Evolutionary conservation across 2,888 invertebrate species (phyloP).

Genomic region (Chloroclystis v-ata): DNA sequence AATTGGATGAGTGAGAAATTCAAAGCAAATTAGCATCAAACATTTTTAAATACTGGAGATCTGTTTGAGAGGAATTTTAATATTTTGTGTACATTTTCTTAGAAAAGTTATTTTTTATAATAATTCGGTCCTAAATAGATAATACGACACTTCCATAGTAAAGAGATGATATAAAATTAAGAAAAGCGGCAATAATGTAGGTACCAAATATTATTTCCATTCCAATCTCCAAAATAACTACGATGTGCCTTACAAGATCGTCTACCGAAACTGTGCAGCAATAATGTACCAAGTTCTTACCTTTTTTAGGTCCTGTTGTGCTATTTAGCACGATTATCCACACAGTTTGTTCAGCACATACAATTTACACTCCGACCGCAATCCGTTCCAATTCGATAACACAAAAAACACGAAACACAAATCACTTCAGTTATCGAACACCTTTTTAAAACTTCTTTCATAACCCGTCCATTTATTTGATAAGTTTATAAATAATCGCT

Average conservation of each 20-base stretch:
- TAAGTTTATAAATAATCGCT: constrained; percentile 52
- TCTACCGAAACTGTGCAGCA: not conserved
- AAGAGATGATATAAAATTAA: too few relatives aligned
- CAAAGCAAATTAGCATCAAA: too few relatives aligned
- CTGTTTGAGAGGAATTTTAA: too few relatives aligned
- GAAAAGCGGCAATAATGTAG: too few relatives aligned
- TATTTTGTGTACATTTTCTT: too few relatives aligned
- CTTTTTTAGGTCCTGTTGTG: constrained; percentile 46
- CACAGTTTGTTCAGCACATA: constrained; percentile 63
- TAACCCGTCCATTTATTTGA: constrained; percentile 48
- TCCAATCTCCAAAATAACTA: constrained; percentile 9
- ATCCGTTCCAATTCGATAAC: constrained; percentile 50
- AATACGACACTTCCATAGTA: too few relatives aligned
- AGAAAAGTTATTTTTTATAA: too few relatives aligned
- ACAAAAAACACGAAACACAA: constrained; percentile 44
- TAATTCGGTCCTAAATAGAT: too few relatives aligned
- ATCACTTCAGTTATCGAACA: constrained; percentile 47
- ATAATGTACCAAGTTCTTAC: constrained; percentile 37
- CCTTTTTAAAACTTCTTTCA: constrained; percentile 48
- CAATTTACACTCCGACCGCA: constrained; percentile 53
- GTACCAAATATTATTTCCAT: too few relatives aligned
- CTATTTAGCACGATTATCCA: constrained; percentile 54
- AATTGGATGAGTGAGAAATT: too few relatives aligned
- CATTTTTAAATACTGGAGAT: too few relatives aligned
- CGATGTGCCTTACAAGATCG: not conserved